Base-by-base conservation (phyloP, 1,140 invertebrate genomes). In the Hyles vespertilio region DNA sequence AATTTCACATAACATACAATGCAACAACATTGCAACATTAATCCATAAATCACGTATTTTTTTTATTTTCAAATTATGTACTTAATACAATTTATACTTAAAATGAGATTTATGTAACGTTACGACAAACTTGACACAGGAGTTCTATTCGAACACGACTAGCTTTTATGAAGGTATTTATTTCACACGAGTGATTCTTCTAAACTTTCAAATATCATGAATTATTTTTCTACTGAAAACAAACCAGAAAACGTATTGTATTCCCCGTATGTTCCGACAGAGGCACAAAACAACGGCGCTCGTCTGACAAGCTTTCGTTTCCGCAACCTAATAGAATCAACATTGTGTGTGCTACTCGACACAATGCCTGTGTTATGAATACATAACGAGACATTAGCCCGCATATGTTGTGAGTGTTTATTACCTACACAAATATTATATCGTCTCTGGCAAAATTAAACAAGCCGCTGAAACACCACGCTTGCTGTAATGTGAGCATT, bases 331-430 rank as follows among this genome's bases (percentile, higher is more conserved):
- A 82, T 80, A 79, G 74, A 82, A 82, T 80, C 72, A 80, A 74
- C 75, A 75, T 67, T 66, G 72, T 71, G 54, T 64, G 60, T 68
- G 70, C 71, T 72, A 69, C 71, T 72, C 74, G 61, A 71, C 73
- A 80, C 79, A 82, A 80, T 77, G 63, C 65, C 64, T 68, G 53
- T 53, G 77, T 74, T 82, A 82, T 82, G 79, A 82, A 82, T 82
- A 79, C 72, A 60, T 80, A 82, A 82, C 72, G 76, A 79, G 71
- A 70, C 66, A 80, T 82, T 74, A 77, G 69, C 72, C 70, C 70
- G 70, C 71, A 73, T 73, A 79, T 76, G 72, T 73, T 73, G 64
- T 56, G 60, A 67, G 65, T 58, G 72, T 70, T 77, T 79, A 79
- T 79, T 77, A 79, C 62, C 64, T 63, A 68, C 60, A 75, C 70